phyloP scores from a whole-genome alignment of 2,113 vertebrate genomes.

The Vimba vimba region DNA sequence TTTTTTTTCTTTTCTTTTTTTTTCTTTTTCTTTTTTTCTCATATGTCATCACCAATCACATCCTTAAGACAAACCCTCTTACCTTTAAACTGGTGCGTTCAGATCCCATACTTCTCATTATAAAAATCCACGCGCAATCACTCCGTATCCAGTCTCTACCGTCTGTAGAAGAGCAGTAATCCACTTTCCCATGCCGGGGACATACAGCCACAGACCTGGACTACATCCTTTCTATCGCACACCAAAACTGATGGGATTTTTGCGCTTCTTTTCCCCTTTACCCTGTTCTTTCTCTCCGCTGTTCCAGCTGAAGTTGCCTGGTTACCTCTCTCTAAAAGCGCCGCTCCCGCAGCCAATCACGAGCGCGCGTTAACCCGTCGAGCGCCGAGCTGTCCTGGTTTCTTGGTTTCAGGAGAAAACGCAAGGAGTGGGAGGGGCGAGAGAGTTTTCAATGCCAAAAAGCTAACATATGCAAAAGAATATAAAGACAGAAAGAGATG shows the following conservation, averaged over 20 bases:
- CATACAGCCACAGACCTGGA: constrained; percentile 62
- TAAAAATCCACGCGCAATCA: constrained; percentile 72
- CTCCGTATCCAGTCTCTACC: constrained; percentile 57
- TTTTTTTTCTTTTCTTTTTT: not conserved
- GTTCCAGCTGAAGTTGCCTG: constrained; percentile 80
- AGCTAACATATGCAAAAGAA: constrained; percentile 37
- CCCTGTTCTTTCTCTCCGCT: constrained; percentile 58
- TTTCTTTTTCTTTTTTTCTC: no score
- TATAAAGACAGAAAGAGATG: constrained; percentile 41
- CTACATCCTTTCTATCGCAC: constrained; percentile 76
- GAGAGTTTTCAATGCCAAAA: constrained; percentile 48
- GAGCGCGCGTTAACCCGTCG: constrained; percentile 74
- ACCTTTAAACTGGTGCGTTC: constrained; percentile 62
- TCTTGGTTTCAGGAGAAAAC: constrained; percentile 70
- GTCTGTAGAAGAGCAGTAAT: constrained; percentile 70
- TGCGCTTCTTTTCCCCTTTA: constrained; percentile 64
- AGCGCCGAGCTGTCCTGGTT: constrained; percentile 76
- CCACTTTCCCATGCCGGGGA: constrained; percentile 76
- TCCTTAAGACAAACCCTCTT: constrained; percentile 21
- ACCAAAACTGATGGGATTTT: constrained; percentile 73
- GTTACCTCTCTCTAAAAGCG: constrained; percentile 81
- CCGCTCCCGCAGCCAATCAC: constrained; percentile 78
- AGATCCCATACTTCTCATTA: constrained; percentile 69
- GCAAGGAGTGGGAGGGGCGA: constrained; percentile 54
- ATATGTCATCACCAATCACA: not conserved